phyloP scores from a whole-genome alignment of 2,797 vertebrate genomes.

The Meriones psammophilus region DNA sequence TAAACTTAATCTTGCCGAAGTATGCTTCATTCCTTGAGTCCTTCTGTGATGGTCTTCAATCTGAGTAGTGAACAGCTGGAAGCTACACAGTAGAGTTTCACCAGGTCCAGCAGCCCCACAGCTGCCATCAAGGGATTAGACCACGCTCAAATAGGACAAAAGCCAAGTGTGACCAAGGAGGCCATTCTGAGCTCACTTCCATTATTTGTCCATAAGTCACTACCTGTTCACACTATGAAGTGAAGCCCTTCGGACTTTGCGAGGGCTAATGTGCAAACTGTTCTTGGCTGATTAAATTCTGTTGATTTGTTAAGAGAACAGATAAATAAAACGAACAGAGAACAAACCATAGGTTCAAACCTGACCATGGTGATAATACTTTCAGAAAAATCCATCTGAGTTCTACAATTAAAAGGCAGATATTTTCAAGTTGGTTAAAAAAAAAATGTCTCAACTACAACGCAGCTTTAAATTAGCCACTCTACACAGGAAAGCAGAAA shows the following conservation, averaged over 20 bases:
- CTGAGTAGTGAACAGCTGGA: not conserved
- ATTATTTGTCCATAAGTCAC: not conserved
- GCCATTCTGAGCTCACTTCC: no score
- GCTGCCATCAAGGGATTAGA: not conserved
- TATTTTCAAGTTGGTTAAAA: constrained; percentile 20
- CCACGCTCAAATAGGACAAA: not conserved
- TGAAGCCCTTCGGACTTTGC: not conserved
- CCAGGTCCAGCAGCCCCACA: not conserved
- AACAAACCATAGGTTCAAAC: not conserved
- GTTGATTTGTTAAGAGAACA: not conserved
- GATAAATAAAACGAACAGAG: not conserved
- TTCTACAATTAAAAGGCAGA: not conserved
- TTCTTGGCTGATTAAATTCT: not conserved
- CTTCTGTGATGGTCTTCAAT: not conserved
- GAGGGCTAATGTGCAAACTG: not conserved
- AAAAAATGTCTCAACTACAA: not conserved
- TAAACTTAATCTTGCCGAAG: not conserved
- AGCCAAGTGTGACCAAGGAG: not conserved
- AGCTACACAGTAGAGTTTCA: not conserved
- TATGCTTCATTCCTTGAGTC: not conserved
- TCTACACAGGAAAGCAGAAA: not conserved
- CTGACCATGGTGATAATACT: not conserved
- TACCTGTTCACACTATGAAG: no score
- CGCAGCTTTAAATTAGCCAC: not conserved
- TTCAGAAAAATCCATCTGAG: constrained; percentile 6